phyloP scores from a whole-genome alignment of 2,113 vertebrate genomes.

The Lathamus discolor region DNA sequence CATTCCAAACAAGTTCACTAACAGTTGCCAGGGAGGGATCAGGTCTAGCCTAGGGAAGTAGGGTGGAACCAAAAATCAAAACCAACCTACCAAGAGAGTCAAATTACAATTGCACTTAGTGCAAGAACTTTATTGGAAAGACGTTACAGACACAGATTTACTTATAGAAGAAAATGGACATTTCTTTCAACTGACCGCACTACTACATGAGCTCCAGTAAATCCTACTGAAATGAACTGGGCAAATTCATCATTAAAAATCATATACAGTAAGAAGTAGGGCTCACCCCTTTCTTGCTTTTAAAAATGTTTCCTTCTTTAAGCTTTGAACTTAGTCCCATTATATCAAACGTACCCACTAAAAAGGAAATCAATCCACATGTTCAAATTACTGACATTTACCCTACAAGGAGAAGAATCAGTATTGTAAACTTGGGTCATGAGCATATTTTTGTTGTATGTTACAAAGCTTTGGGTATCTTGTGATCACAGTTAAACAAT shows the following conservation, averaged over 20 bases:
- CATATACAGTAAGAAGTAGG: neutral
- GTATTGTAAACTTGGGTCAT: neutral
- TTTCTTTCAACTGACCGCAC: neutral
- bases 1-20: neutral
- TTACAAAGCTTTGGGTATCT: conserved; percentile 2
- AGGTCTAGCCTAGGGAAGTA: neutral
- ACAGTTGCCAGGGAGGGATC: neutral
- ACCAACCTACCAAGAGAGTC: neutral
- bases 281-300: neutral
- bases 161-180: neutral
- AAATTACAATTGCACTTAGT: neutral
- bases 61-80: neutral
- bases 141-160: neutral
- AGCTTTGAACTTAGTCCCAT: neutral
- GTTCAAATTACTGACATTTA: conserved; percentile 16
- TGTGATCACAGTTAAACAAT: conserved; percentile 58
- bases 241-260: neutral
- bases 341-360: neutral
- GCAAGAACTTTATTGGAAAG: neutral
- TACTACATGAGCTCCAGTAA: neutral
- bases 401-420: neutral
- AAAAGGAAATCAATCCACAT: neutral
- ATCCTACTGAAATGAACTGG: neutral
- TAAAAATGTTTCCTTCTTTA: neutral
- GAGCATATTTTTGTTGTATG: neutral